Evolutionary conservation across 2,888 invertebrate species (phyloP).

Genomic region (Nipponacmea schrenckii): DNA sequence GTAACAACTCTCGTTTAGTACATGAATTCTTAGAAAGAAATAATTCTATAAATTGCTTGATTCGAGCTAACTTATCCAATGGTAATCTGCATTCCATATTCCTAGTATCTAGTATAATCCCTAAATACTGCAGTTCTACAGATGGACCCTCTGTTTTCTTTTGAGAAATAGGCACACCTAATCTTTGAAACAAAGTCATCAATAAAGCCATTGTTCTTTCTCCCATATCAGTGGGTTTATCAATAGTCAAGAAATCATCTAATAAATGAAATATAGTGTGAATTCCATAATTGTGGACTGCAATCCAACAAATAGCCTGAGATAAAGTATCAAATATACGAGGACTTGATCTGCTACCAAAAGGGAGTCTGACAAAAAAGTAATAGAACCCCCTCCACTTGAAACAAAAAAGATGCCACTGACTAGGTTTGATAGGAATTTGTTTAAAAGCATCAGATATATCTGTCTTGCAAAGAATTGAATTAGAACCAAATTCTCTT

Average conservation of each 20-base stretch:
- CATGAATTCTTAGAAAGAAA: neutral
- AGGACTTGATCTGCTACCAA: slow-evolving; percentile 20
- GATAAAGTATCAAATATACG: slow-evolving; percentile 22
- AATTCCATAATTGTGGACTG: slow-evolving; percentile 11
- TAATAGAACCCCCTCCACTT: slow-evolving; percentile 13
- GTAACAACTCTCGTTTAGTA: neutral
- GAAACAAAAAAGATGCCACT: slow-evolving; percentile 13
- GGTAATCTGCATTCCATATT: too few relatives aligned
- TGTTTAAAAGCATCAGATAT: too few relatives aligned
- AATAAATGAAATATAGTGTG: slow-evolving; percentile 17
- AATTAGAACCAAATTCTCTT: too few relatives aligned
- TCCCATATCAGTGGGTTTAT: slow-evolving; percentile 10
- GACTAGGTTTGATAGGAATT: neutral
- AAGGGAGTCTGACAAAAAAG: slow-evolving; percentile 11
- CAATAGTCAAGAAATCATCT: slow-evolving; percentile 25
- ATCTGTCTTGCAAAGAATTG: too few relatives aligned
- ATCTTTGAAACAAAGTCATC: too few relatives aligned
- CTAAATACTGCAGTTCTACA: too few relatives aligned
- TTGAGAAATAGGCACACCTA: too few relatives aligned
- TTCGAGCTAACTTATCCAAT: too few relatives aligned
- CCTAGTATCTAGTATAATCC: too few relatives aligned
- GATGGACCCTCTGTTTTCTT: too few relatives aligned
- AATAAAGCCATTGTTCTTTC: slow-evolving; percentile 17
- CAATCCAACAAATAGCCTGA: slow-evolving; percentile 23
- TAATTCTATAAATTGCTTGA: slow-evolving; percentile 15